Conservation (phyloP, 2,888 invertebrate genomes). For the Hypomecis atomaria region DNA sequence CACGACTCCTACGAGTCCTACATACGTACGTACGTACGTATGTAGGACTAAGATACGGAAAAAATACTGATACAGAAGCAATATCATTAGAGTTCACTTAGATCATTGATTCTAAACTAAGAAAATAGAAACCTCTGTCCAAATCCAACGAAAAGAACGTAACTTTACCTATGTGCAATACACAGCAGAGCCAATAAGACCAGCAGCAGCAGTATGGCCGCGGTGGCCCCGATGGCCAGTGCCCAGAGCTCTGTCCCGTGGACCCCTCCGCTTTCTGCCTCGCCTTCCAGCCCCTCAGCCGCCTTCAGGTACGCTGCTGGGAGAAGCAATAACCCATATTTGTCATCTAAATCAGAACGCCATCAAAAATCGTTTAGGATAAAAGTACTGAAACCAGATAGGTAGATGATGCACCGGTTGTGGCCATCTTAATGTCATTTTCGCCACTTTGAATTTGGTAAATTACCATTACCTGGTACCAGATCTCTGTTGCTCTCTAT, state of each 20-base stretch:
- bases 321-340: conserved; percentile 18
- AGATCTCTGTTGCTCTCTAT: too few species aligned
- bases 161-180: conserved; percentile 69
- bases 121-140: background rate
- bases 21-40: too few species aligned
- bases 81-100: too few species aligned
- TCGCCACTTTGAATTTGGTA: too few species aligned
- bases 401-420: too few species aligned
- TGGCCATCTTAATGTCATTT: too few species aligned
- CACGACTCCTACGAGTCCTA: too few species aligned
- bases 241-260: conserved; percentile 84
- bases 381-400: too few species aligned
- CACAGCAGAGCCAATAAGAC: conserved; percentile 82
- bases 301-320: conserved; percentile 88
- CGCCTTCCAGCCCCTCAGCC: conserved; percentile 85
- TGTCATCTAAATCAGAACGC: background rate
- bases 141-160: background rate
- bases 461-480: too few species aligned
- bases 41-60: too few species aligned
- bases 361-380: background rate
- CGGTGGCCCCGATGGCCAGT: conserved; percentile 86
- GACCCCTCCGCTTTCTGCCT: conserved; percentile 68
- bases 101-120: too few species aligned
- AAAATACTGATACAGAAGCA: too few species aligned
- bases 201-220: conserved; percentile 84